Evolutionary conservation across 2,888 invertebrate species (phyloP), one percentile per base, ranked within the genome.

Genomic region (Aromia moschata): DNA sequence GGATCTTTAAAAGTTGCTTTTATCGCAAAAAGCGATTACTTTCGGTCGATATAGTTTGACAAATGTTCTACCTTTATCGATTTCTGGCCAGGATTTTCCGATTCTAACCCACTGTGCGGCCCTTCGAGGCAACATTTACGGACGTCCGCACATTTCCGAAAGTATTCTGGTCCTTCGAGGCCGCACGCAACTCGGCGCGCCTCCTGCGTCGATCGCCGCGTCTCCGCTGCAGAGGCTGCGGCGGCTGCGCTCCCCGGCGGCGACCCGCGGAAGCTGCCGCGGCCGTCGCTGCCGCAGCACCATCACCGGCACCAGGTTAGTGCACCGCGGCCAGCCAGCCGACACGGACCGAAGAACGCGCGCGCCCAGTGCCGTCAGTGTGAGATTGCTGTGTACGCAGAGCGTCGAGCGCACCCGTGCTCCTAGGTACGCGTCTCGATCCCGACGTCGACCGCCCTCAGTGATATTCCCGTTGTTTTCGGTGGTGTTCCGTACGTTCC

Each of bases 281-380:
- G 40, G 20, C 40, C 33, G 47, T 10, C 60, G 65, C 60, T 67
- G 69, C 65, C 64, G 66, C 63, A 62, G 55, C 54, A 56, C 62
- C 47, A 59, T 62, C 66, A 62, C 61, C 68, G 58, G 51, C 68
- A 69, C 67, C 73, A 74, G 77, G 77, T 78, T 77, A 78, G 78
- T 78, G 78, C 77, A 77, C 78, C 73, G 71, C 70, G 70, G 67
- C 64, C 64, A 58, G 58, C 53, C 55, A 56, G 57, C 53, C 60
- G 64, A 49, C 60, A 58, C 64, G 65, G 65, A 61, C 51, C n/a
- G n/a, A n/a, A 57, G 7, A n/a, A 2, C 3, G 5, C 33, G 33
- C n/a, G 53, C 47, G 40, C 15, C 18, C 44, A n/a, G n/a, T n/a
- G 20, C 40, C n/a, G 33, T 7, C 25, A 25, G 5, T 4, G 9